phyloP scores from a whole-genome alignment of 1,140 invertebrate species.

The Thaumetopoea pityocampa region DNA sequence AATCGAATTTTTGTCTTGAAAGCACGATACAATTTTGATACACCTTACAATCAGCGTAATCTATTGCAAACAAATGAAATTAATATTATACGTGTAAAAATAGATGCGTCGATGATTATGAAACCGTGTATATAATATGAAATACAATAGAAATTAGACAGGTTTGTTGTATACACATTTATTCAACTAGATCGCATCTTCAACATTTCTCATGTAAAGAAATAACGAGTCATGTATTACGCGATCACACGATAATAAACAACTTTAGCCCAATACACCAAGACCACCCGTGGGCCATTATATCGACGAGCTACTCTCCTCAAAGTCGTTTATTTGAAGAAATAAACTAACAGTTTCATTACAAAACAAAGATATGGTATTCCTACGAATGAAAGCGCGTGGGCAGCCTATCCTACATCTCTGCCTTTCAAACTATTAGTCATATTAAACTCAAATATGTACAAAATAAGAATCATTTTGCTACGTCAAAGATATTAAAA shows the following conservation, averaged over 20 bases:
- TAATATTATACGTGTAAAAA: no score
- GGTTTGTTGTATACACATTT: no score
- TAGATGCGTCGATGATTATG: no score
- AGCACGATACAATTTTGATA: no score
- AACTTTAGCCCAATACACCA: constrained; percentile 35
- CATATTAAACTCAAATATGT: constrained; percentile 28
- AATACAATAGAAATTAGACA: no score
- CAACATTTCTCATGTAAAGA: constrained; percentile 16
- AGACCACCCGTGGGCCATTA: constrained; percentile 56
- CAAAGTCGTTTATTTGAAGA: constrained; percentile 61
- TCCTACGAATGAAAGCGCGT: constrained; percentile 69
- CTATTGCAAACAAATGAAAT: no score
- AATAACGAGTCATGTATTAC: constrained; percentile 17
- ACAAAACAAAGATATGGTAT: constrained; percentile 69
- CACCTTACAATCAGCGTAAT: no score
- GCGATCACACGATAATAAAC: constrained; percentile 19
- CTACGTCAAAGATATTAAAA: constrained; percentile 14
- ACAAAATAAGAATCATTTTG: constrained; percentile 31
- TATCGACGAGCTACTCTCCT: constrained; percentile 40
- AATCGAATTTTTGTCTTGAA: no score
- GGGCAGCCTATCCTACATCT: constrained; percentile 60
- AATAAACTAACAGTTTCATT: constrained; percentile 71
- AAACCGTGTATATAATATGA: no score
- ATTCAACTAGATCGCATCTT: constrained; percentile 9
- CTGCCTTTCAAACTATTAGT: constrained; percentile 5